Base-by-base conservation (phyloP, 1,140 invertebrate genomes). In the Neoseiulus cucumeris region DNA sequence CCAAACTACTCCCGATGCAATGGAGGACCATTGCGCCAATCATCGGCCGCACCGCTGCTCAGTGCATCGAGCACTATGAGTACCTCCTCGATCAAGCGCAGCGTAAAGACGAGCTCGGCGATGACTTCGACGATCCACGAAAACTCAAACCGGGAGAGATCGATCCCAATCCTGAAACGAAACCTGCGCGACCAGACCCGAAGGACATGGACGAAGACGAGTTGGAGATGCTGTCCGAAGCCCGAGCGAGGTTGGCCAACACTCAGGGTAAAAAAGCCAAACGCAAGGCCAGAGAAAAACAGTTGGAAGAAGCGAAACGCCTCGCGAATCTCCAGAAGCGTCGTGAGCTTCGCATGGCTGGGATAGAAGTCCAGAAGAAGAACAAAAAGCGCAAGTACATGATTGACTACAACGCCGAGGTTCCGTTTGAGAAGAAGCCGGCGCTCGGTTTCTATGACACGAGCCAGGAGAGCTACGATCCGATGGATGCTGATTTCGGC, bases 201-300 rank as follows among this genome's bases (percentile, higher is more conserved):
- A 93, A 98, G 72, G 95, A 98, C 74, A 98, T 98, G 95, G 95
- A 98, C 79, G 94, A 98, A 83, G 94, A 98, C 83, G 92, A 98
- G 76, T 75, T 98, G 72, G 95, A 99, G 77, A 99, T 99, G 95
- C 77, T 99, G 44, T 98, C 93, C 0, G 96, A 99, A 79, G 96
- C 96, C 2, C 80, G 96, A 72, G 96, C 96, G 51, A 83, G 96
- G 73, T 78, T 99, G 25, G 96, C 96, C 1, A 99, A 99, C 75
- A 99, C 96, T 1, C 95, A 99, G 74, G 96, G 96, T 30, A 98
- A 99, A 75, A 98, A 98, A 74, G 95, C 95, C 0, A 99, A 99
- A 74, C 80, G 96, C 33, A 99, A 99, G 79, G 96, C 95, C 0
- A 80, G 95, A 65, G 96, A 99, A 76, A 98, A 98, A 73, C 96